Conservation (phyloP, 2,888 invertebrate species). For the Gastracanthus pulcherrimus region DNA sequence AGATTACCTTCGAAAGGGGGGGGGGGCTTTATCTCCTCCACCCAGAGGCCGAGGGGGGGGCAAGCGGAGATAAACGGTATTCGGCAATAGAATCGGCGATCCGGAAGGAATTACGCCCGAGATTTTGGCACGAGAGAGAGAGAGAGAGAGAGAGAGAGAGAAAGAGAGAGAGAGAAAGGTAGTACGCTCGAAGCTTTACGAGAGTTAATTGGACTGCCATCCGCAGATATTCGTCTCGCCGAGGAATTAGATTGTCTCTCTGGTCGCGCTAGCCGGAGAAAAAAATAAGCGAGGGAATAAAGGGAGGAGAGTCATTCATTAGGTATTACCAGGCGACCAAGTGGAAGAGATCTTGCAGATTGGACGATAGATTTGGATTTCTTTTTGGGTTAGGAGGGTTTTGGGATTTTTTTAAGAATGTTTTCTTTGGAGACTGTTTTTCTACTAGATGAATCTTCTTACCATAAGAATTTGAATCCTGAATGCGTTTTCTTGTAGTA, state of each 20-base stretch:
- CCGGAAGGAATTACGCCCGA: slow-evolving; percentile 51
- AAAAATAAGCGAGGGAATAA: not conserved
- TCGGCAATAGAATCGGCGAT: slow-evolving; percentile 43
- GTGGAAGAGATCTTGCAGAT: not conserved
- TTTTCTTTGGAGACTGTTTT: not conserved
- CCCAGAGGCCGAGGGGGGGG: too few species aligned
- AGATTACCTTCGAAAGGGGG: not conserved
- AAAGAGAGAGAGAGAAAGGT: not conserved
- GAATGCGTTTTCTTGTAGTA: too few species aligned
- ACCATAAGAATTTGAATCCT: too few species aligned
- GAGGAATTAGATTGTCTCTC: slow-evolving; percentile 40
- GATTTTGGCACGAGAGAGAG: slow-evolving; percentile 48
- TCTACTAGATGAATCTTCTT: not conserved
- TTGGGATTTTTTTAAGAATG: not conserved
- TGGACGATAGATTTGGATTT: not conserved
- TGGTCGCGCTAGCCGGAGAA: not conserved
- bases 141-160: not conserved
- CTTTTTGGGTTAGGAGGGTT: not conserved
- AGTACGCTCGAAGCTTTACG: slow-evolving; percentile 31
- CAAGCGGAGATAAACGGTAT: slow-evolving; percentile 41
- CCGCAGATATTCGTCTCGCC: slow-evolving; percentile 54
- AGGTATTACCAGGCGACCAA: not conserved
- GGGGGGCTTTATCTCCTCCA: slow-evolving; percentile 15
- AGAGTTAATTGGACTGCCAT: slow-evolving; percentile 59
- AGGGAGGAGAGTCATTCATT: not conserved